phyloP scores from a whole-genome alignment of 2,888 invertebrate genomes.

The Spilosoma lubricipeda region DNA sequence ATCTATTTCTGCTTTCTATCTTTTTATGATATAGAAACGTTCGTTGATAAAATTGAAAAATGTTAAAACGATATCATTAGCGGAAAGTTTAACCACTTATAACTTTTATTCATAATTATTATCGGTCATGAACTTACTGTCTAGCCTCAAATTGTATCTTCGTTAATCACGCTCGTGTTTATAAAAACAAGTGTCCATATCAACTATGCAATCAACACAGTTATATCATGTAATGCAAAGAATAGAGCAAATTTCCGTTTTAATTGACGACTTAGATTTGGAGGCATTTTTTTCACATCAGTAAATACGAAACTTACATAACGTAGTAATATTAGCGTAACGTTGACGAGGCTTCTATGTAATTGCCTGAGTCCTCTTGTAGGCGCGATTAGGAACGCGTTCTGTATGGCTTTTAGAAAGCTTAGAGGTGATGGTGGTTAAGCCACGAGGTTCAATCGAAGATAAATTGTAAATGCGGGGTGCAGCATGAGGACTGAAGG shows the following conservation, averaged over 20 bases:
- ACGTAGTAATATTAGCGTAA: slow-evolving; percentile 33
- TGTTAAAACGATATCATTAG: neutral
- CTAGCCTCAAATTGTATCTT: neutral
- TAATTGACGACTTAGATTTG: slow-evolving; percentile 36
- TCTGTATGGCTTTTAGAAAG: too few relatives aligned
- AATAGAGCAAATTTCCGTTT: slow-evolving; percentile 20
- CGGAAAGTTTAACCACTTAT: neutral
- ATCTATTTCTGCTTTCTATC: too few relatives aligned
- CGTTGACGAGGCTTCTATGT: slow-evolving; percentile 32
- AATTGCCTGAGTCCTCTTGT: slow-evolving; percentile 33
- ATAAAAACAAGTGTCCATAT: neutral
- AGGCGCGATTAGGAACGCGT: slow-evolving; percentile 34
- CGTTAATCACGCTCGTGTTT: neutral
- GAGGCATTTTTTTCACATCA: slow-evolving; percentile 31
- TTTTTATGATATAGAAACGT: too few relatives aligned
- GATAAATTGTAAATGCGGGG: too few relatives aligned
- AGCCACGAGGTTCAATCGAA: too few relatives aligned
- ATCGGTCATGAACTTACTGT: neutral
- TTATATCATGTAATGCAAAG: slow-evolving; percentile 8
- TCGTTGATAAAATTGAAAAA: neutral
- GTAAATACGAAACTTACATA: slow-evolving; percentile 32
- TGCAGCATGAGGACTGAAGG: too few relatives aligned
- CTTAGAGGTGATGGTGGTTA: too few relatives aligned
- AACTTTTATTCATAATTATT: too few relatives aligned
- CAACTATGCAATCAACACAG: neutral